Base-by-base conservation (phyloP, 1,140 invertebrate genomes). In the Venturia canescens region DNA sequence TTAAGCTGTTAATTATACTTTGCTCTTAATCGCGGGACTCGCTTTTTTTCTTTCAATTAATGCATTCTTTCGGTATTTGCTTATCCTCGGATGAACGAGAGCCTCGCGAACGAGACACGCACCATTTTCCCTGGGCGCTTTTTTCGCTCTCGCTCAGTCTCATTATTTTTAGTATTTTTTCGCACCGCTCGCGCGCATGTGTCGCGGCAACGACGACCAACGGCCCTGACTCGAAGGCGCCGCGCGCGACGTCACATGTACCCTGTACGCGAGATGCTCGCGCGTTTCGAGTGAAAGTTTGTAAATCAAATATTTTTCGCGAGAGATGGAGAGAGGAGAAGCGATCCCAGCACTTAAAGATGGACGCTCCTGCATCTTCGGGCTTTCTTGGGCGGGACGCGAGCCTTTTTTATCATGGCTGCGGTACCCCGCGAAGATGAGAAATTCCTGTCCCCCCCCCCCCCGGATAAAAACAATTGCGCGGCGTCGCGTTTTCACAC, bases 271-370 rank as follows among this genome's bases (percentile, higher is more conserved):
- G 15, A 69, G 66, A 69, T 69, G 66, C 66, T 27, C 66, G 66
- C 66, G 66, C 15, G 66, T 69, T 57, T 31, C 66, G 66, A 69
- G 66, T 69, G 66, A 69, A 69, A 69, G 66, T 69, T 69, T 69
- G 66, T 69, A 69, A 69, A 69, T 69, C 66, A 69, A 69, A 69
- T 69, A 69, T 69, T 69, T 69, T 31, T 69, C 66, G 15, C 66
- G 66, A 69, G 16, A 69, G 66, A 15, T 1, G n/a, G 50, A 53
- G 16, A n/a, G 50, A 53, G 50, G n/a, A 53, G 50, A 53, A 3
- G 6, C 50, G 5, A 44, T 44, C 7, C 38, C 7, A 44, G 13
- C 38, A 44, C 38, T 44, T 44, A 44, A 44, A 44, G 38, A 44
- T 44, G 50, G 60, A 63, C 21, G n/a, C 60, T 63, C 13, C 60